A percentile compares a stretch with the other conserved stretches of the same genome.
These are phyloP conservation scores for Ceratothoa steindachneri DNA, from an alignment of 2,888 invertebrate species.

Conservation along the genomic window DNA sequence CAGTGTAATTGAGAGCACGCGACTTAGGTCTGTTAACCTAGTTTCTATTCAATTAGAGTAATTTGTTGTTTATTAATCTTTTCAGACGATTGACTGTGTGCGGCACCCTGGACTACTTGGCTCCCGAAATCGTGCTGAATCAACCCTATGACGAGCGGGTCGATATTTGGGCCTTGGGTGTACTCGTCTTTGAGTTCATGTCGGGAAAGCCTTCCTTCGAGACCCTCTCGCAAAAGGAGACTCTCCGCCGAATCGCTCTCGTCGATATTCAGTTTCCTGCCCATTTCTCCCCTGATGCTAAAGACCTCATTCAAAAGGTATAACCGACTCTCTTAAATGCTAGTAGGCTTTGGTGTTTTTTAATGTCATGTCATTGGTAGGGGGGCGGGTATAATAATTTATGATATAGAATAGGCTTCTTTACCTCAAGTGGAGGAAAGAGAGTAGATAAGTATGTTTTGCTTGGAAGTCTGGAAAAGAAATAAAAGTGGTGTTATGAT, in stretches of 20 bases:
- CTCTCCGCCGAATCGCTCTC: constrained; percentile 67
- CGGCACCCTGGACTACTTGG: constrained; percentile 89
- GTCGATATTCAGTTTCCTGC: constrained; percentile 66
- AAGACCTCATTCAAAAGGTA: constrained; percentile 73
- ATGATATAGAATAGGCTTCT: not conserved
- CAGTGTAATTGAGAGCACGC: no score
- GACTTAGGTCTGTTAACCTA: no score
- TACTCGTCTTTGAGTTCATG: constrained; percentile 86
- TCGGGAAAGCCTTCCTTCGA: constrained; percentile 92
- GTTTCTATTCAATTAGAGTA: no score
- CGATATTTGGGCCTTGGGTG: constrained; percentile 93
- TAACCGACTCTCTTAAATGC: no score
- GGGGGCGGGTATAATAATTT: not conserved
- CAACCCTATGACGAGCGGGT: constrained; percentile 74
- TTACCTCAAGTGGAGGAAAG: constrained; percentile 51
- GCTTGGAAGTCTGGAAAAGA: no score
- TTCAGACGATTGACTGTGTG: constrained; percentile 81
- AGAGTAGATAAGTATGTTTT: no score
- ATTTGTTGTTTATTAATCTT: constrained; percentile 24
- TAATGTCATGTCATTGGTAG: not conserved
- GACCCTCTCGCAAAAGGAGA: constrained; percentile 64
- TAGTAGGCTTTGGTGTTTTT: no score
- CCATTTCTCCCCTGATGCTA: constrained; percentile 58
- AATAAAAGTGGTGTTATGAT: no score
- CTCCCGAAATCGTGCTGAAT: constrained; percentile 92